These are phyloP conservation scores for Rhysida immarginata DNA, from an alignment of 1,140 invertebrate species.

Conservation along the genomic window DNA sequence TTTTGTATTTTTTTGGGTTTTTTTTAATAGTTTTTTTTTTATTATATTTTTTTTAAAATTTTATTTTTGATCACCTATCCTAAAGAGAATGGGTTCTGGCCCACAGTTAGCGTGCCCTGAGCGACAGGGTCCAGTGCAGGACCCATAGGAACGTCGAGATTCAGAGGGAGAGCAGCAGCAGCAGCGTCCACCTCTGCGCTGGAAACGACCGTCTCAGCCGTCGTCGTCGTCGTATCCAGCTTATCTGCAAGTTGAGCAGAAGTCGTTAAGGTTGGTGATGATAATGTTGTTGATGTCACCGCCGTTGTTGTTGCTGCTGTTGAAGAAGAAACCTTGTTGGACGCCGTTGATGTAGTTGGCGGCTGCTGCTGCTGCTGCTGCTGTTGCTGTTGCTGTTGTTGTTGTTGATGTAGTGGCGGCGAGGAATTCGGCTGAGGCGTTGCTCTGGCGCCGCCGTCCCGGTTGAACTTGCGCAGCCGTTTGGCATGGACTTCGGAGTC, in stretches of 20 bases:
- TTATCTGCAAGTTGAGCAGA: background rate
- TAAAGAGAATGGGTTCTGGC: background rate
- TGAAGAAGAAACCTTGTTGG: background rate
- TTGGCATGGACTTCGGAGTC: conserved; percentile 35
- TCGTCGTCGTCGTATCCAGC: background rate
- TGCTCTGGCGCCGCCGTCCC: too few species aligned
- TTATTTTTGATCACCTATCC: background rate
- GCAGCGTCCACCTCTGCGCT: background rate
- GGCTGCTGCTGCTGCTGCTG: conserved; percentile 14
- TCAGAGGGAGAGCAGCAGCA: background rate
- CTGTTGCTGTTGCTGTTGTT: too few species aligned
- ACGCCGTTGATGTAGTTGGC: background rate
- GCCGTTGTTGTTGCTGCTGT: too few species aligned
- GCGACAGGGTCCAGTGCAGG: background rate
- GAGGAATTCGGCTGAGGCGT: too few species aligned
- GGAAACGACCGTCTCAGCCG: background rate
- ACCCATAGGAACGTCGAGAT: conserved; percentile 4
- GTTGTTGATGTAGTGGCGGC: too few species aligned
- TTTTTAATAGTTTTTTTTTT: too few species aligned
- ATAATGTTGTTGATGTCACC: too few species aligned
- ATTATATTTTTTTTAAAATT: too few species aligned
- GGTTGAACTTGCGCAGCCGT: too few species aligned
- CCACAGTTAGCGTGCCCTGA: conserved; percentile 1
- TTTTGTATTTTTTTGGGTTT: too few species aligned
- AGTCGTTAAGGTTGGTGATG: too few species aligned